Percentiles rank a stretch among this genome's conserved stretches.
These are phyloP conservation scores for Muricea muricata DNA, from an alignment of 92 coral and sea anemone genomes.

Conservation along the genomic window DNA sequence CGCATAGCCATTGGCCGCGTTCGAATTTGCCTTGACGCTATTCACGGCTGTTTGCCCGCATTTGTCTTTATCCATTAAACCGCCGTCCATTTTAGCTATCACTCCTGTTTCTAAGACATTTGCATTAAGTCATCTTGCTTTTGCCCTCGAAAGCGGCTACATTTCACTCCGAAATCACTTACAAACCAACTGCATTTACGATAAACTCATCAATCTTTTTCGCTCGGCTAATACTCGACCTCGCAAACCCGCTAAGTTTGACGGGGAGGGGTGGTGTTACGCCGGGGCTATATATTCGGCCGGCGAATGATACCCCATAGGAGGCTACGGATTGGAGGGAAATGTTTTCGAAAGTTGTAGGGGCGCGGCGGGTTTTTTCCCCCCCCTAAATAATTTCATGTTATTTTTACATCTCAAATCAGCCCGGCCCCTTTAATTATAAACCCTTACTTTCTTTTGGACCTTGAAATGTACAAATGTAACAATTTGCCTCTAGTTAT, in stretches of 20 bases:
- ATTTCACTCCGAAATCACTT: background rate
- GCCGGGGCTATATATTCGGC: slow-evolving; percentile 67
- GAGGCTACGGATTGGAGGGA: background rate
- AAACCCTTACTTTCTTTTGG: no score
- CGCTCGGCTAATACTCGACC: background rate
- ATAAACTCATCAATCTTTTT: background rate
- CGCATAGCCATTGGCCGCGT: slow-evolving; percentile 83
- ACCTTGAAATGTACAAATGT: no score
- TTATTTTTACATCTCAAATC: background rate
- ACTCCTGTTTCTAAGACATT: slow-evolving; percentile 56
- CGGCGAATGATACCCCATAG: background rate
- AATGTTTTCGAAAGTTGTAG: background rate
- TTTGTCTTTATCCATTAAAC: slow-evolving; percentile 81
- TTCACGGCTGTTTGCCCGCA: background rate
- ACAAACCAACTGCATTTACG: background rate
- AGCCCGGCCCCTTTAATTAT: no score
- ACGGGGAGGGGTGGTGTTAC: slow-evolving; percentile 66
- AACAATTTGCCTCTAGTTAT: no score
- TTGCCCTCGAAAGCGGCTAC: background rate
- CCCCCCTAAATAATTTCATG: background rate
- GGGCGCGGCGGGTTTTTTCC: background rate
- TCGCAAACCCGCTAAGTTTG: slow-evolving; percentile 50
- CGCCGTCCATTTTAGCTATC: slow-evolving; percentile 60
- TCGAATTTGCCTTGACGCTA: slow-evolving; percentile 74
- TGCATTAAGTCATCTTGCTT: slow-evolving; percentile 5